phyloP scores from a whole-genome alignment of 2,888 invertebrate species.

The Tipula unca region DNA sequence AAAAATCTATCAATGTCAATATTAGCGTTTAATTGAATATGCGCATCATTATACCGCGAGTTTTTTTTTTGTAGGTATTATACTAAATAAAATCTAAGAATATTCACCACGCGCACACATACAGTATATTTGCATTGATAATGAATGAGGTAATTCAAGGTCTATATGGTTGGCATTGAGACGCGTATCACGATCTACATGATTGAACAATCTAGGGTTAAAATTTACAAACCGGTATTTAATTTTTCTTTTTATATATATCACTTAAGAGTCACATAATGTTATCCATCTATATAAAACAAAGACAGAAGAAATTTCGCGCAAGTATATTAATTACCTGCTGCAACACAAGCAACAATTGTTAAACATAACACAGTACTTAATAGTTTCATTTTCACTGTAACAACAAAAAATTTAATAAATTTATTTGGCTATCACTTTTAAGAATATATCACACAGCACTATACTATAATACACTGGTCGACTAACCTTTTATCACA shows the following conservation, averaged over 20 bases:
- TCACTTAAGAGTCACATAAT: neutral
- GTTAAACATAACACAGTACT: conserved; percentile 19
- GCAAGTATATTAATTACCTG: neutral
- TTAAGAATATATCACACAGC: neutral
- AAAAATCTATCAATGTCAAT: neutral
- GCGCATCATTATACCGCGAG: neutral
- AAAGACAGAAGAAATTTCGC: neutral
- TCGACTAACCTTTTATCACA: conserved; percentile 1
- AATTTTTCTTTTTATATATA: neutral
- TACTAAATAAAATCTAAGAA: neutral
- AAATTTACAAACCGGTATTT: neutral
- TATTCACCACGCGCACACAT: neutral
- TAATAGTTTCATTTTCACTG: conserved; percentile 14
- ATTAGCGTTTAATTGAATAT: neutral
- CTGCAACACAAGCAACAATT: neutral
- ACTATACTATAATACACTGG: neutral
- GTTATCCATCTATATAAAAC: neutral
- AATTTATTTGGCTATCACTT: neutral
- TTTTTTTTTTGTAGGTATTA: neutral
- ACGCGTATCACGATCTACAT: neutral
- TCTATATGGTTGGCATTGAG: neutral
- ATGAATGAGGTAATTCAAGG: neutral
- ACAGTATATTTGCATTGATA: neutral
- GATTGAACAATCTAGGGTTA: neutral
- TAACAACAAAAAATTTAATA: neutral